A percentile compares a stretch with the other conserved stretches of the same genome.
phyloP scores from a whole-genome alignment of 64 coral and sea anemone species.

The Porites australiensis region DNA sequence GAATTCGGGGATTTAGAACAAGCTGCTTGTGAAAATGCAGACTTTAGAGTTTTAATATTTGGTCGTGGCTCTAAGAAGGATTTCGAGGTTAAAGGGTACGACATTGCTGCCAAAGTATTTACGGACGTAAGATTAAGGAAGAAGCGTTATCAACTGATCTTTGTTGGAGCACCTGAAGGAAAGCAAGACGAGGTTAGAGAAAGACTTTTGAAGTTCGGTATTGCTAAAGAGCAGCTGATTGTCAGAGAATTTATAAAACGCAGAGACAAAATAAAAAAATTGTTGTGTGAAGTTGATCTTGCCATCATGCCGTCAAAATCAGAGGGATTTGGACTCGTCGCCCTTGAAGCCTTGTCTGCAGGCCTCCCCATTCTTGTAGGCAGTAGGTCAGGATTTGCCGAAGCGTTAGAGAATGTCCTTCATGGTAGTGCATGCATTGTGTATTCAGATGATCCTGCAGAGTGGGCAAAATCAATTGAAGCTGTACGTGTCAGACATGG shows the following conservation, averaged over 20 bases:
- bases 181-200: neutral
- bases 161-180: neutral
- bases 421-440: neutral
- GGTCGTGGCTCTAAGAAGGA: neutral
- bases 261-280: neutral
- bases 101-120: constrained; percentile 6
- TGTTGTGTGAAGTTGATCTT: constrained; percentile 13
- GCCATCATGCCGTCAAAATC: neutral
- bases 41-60: neutral
- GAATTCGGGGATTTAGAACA: neutral
- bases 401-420: neutral
- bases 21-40: neutral
- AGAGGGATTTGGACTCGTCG: constrained; percentile 27
- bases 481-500: neutral
- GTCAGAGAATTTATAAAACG: neutral
- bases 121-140: neutral
- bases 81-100: neutral
- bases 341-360: constrained; percentile 31
- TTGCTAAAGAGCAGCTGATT: neutral
- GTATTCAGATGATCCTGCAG: neutral
- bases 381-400: neutral
- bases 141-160: constrained; percentile 5
- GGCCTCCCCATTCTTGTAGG: constrained; percentile 22
- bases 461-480: neutral
- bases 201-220: neutral